These are phyloP conservation scores for Darevskia nairensis DNA, from an alignment of 2,797 vertebrate genomes.

Conservation along the genomic window DNA sequence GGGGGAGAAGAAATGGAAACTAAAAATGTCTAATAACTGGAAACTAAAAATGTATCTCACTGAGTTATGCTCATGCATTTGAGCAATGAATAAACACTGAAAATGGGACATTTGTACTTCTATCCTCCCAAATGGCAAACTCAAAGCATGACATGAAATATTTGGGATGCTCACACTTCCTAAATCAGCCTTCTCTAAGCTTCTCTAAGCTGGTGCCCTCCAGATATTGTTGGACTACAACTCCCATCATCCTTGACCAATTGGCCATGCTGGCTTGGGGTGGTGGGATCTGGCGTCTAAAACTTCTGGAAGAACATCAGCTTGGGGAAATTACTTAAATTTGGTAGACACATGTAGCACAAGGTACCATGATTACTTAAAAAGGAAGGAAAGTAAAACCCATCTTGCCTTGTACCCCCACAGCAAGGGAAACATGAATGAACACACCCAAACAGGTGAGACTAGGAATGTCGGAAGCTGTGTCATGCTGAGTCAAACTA, in stretches of 20 bases:
- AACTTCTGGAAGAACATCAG: too few species aligned
- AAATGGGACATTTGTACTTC: background rate
- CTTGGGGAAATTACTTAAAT: slow-evolving; percentile 27
- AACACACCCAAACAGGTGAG: too few species aligned
- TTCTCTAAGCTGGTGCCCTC: too few species aligned
- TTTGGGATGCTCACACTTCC: slow-evolving; percentile 8
- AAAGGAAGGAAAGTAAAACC: too few species aligned
- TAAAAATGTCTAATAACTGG: background rate
- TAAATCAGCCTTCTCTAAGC: background rate
- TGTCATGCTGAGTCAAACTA: too few species aligned
- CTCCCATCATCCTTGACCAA: too few species aligned
- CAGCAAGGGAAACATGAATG: background rate
- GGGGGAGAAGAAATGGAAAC: background rate
- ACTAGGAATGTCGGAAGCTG: too few species aligned
- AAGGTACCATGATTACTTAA: background rate
- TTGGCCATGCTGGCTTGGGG: too few species aligned
- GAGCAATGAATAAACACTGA: background rate
- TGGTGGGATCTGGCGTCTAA: too few species aligned
- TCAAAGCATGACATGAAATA: too few species aligned
- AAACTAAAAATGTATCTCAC: background rate
- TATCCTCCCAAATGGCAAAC: background rate
- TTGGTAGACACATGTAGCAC: background rate
- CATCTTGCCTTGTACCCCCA: too few species aligned
- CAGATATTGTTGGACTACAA: too few species aligned
- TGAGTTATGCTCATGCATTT: background rate